Conservation (phyloP, 1,140 invertebrate species). For the Drosophila kikkawai region DNA sequence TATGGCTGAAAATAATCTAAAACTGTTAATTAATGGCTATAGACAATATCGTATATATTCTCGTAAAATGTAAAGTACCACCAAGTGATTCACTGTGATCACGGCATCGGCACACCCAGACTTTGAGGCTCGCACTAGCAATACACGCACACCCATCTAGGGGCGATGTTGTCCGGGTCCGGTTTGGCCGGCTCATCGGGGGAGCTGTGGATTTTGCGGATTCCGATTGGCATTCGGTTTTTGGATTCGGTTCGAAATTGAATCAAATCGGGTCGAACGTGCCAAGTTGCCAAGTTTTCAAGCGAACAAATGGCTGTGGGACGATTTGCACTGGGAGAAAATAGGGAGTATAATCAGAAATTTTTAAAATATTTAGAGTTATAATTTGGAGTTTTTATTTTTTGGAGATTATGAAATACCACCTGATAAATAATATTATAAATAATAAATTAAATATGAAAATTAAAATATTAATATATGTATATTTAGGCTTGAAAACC, state of each 20-base stretch:
- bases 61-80: background rate
- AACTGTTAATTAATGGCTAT: background rate
- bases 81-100: constrained; percentile 36
- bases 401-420: too few relatives aligned
- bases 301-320: constrained; percentile 23
- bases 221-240: constrained; percentile 10
- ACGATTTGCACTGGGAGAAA: background rate
- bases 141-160: constrained; percentile 22
- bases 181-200: constrained; percentile 40
- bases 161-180: constrained; percentile 34
- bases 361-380: too few relatives aligned
- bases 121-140: constrained; percentile 3
- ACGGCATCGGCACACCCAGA: constrained; percentile 25
- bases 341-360: background rate
- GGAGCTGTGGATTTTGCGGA: constrained; percentile 15
- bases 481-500: constrained; percentile 48
- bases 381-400: too few relatives aligned
- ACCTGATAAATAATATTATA: too few relatives aligned
- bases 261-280: constrained; percentile 50
- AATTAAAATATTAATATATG: background rate
- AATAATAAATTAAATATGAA: background rate
- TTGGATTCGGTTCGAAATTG: constrained; percentile 6
- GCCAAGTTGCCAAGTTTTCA: constrained; percentile 52
- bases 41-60: too few relatives aligned
- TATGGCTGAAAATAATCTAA: background rate